A percentile compares a stretch with the other conserved stretches of the same genome.
Evolutionary conservation across 2,113 vertebrate genomes (phyloP).

Genomic region (Toxotes jaculatrix): DNA sequence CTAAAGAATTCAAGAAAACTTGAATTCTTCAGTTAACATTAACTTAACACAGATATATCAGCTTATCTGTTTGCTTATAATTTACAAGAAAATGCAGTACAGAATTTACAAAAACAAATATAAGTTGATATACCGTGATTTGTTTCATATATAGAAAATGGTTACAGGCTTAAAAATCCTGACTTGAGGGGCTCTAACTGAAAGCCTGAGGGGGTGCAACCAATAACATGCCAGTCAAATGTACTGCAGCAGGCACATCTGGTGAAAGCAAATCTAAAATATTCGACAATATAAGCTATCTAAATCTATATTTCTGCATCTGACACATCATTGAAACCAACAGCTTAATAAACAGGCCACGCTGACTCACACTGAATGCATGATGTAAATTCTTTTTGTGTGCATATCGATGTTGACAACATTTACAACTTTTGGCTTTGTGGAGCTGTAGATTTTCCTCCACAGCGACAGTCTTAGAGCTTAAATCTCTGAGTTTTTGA

Average conservation of each 20-base stretch:
- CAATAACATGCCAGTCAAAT: no score
- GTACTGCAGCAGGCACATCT: not conserved
- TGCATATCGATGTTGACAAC: slow-evolving; percentile 1
- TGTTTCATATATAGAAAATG: no score
- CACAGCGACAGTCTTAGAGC: slow-evolving; percentile 2
- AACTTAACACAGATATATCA: no score
- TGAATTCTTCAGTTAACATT: no score
- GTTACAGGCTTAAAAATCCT: no score
- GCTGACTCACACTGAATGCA: not conserved
- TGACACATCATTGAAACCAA: not conserved
- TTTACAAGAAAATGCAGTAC: no score
- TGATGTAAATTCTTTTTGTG: not conserved
- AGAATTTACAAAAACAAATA: no score
- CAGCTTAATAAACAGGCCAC: not conserved
- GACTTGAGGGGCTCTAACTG: no score
- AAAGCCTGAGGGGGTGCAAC: no score
- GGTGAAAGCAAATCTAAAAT: not conserved
- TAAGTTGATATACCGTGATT: no score
- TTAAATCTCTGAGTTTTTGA: slow-evolving; percentile 30
- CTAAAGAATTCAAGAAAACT: no score
- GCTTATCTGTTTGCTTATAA: no score
- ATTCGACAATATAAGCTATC: not conserved
- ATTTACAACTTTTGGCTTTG: slow-evolving; percentile 25
- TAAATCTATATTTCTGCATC: not conserved
- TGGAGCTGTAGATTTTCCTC: slow-evolving; percentile 8